Percentiles rank a stretch among this genome's conserved stretches.
Evolutionary conservation across 1,140 invertebrate species (phyloP).

Genomic region (Cataglyphis hispanica): DNA sequence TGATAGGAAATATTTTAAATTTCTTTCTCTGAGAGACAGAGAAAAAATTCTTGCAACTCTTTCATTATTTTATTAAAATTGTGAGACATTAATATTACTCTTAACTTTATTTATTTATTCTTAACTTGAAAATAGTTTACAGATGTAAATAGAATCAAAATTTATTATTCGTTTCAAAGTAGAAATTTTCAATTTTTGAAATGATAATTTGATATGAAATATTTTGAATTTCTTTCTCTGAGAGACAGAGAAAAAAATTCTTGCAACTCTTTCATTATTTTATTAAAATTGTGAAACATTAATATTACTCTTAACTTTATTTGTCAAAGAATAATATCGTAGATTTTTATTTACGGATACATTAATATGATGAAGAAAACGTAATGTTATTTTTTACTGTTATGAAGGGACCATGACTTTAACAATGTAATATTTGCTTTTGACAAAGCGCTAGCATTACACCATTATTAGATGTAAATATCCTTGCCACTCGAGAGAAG

Average conservation of each 20-base stretch:
- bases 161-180: background rate
- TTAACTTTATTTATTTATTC: constrained; percentile 5
- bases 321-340: background rate
- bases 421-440: constrained; percentile 1
- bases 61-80: background rate
- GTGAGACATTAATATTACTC: background rate
- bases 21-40: background rate
- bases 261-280: background rate
- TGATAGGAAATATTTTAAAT: background rate
- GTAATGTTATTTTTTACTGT: background rate
- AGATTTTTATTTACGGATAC: background rate
- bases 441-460: background rate
- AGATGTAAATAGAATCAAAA: background rate
- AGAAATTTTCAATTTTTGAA: background rate
- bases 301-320: background rate
- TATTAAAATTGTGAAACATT: background rate
- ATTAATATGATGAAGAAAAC: background rate
- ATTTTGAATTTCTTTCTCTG: background rate
- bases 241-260: background rate
- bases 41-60: too few relatives aligned
- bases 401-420: background rate
- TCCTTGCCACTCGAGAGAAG: background rate
- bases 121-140: too few relatives aligned
- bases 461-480: background rate
- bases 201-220: background rate